These are phyloP conservation scores for Ophiodon elongatus DNA, from an alignment of 2,113 vertebrate genomes.

Conservation along the genomic window DNA sequence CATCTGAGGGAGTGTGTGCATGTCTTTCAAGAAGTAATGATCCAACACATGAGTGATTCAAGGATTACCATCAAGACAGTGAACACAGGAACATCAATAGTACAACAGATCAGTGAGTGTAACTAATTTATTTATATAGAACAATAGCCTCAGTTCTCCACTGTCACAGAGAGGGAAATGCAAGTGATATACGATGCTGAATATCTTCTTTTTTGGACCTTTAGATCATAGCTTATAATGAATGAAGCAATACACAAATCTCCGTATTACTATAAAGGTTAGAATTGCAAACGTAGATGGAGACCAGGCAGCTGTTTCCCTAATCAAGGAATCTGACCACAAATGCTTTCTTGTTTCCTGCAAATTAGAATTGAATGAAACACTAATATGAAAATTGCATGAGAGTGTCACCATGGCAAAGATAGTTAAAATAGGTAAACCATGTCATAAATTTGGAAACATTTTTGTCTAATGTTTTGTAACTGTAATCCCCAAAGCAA, in stretches of 20 bases:
- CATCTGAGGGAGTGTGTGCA: background rate
- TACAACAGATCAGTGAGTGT: background rate
- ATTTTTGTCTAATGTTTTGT: background rate
- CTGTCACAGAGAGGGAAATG: background rate
- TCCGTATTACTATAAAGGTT: background rate
- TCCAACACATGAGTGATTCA: conserved; percentile 23
- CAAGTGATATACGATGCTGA: background rate
- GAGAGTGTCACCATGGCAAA: background rate
- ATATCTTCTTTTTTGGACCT: background rate
- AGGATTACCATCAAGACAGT: conserved; percentile 25
- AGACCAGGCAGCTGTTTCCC: background rate
- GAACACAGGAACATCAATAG: conserved; percentile 21
- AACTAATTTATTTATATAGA: conserved; percentile 1
- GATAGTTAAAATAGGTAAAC: background rate
- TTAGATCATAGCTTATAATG: background rate
- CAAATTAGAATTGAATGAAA: background rate
- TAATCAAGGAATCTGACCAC: background rate
- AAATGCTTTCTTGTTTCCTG: background rate
- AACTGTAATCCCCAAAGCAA: background rate
- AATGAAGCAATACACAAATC: background rate
- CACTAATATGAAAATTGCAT: background rate
- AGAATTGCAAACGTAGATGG: background rate
- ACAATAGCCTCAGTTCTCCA: background rate
- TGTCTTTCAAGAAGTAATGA: conserved; percentile 9
- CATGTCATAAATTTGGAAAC: background rate